Conservation (phyloP, 1,140 invertebrate genomes). For the Cydia pomonella region DNA sequence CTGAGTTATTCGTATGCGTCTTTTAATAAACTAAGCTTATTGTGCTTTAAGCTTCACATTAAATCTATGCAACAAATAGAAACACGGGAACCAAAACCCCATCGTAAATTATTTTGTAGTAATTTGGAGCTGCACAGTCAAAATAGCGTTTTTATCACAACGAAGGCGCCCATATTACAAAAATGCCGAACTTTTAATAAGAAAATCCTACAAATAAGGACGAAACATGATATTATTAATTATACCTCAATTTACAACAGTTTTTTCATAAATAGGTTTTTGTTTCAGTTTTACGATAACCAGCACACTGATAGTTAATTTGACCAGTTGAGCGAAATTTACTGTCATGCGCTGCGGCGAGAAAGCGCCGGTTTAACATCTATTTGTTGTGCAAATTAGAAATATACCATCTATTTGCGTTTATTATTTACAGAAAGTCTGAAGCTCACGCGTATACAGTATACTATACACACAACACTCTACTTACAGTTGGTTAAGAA, state of each 20-base stretch:
- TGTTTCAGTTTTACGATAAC: neutral
- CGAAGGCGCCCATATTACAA: neutral
- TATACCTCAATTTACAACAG: slow-evolving; percentile 58
- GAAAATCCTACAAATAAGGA: no score
- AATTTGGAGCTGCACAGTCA: neutral
- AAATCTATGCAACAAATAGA: neutral
- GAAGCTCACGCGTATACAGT: neutral
- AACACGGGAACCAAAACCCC: slow-evolving; percentile 4
- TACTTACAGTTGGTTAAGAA: slow-evolving; percentile 13
- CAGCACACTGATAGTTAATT: slow-evolving; percentile 3
- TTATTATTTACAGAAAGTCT: neutral
- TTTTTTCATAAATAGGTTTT: slow-evolving; percentile 90
- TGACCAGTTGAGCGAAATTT: no score
- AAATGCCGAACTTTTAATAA: no score
- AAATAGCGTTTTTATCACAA: neutral
- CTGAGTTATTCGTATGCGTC: no score
- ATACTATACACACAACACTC: neutral
- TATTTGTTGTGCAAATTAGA: neutral
- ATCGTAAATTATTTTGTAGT: neutral
- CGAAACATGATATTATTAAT: neutral
- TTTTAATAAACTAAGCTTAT: no score
- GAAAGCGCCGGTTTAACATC: slow-evolving; percentile 81
- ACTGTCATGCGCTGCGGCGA: neutral
- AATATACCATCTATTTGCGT: neutral
- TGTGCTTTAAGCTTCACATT: no score